A percentile compares a stretch with the other conserved stretches of the same genome.
Evolutionary conservation across 2,113 vertebrate species (phyloP).

Genomic region (Maccullochella peelii): DNA sequence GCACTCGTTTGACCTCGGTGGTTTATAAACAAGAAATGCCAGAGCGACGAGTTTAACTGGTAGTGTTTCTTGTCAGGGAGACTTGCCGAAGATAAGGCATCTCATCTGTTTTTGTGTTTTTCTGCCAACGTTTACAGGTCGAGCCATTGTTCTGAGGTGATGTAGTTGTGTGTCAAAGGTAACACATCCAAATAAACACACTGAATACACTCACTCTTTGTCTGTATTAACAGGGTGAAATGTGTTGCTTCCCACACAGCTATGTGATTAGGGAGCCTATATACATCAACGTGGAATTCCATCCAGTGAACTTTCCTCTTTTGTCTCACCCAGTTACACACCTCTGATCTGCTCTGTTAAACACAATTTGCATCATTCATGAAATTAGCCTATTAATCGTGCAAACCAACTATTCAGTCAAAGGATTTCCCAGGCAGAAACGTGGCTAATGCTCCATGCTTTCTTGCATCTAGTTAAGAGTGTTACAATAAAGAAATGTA

Average conservation of each 20-base stretch:
- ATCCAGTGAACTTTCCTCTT: neutral
- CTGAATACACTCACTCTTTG: neutral
- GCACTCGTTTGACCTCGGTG: neutral
- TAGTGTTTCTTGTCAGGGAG: conserved; percentile 8
- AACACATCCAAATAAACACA: neutral
- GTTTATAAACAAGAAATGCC: conserved; percentile 39
- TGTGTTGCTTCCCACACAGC: neutral
- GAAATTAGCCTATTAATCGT: conserved; percentile 16
- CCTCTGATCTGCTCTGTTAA: neutral
- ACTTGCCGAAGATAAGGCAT: conserved; percentile 22
- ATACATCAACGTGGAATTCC: neutral
- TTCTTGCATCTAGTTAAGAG: neutral
- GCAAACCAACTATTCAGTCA: neutral
- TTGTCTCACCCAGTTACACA: neutral
- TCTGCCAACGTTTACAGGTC: conserved; percentile 4
- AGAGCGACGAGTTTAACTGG: conserved; percentile 28
- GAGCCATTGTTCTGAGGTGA: conserved; percentile 1
- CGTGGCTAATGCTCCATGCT: neutral
- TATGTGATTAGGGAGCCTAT: neutral
- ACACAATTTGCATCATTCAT: neutral
- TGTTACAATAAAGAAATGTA: neutral
- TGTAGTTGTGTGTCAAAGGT: neutral
- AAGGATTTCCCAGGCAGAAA: neutral
- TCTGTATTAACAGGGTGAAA: neutral
- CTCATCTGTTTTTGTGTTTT: conserved; percentile 14